phyloP scores from a whole-genome alignment of 2,113 vertebrate genomes.

The Neoarius graeffei region DNA sequence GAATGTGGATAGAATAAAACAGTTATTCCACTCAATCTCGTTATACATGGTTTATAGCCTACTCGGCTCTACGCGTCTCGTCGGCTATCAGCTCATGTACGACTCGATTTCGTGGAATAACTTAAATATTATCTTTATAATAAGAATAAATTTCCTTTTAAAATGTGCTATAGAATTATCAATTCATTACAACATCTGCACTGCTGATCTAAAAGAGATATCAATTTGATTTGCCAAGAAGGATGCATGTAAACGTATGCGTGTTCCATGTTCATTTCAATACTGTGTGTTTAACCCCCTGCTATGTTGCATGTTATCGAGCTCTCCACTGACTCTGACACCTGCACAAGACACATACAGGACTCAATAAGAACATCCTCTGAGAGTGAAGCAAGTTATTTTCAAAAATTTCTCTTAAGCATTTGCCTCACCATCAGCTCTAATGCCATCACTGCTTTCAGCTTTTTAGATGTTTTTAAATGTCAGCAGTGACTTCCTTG shows the following conservation, averaged over 20 bases:
- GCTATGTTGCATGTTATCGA: constrained; percentile 65
- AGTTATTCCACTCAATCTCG: too few relatives aligned
- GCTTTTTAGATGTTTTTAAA: constrained; percentile 33
- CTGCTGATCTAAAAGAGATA: neutral
- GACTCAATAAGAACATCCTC: neutral
- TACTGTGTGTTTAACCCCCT: constrained; percentile 66
- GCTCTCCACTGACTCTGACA: constrained; percentile 13
- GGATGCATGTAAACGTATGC: neutral
- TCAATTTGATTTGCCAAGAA: neutral
- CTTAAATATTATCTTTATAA: constrained; percentile 42
- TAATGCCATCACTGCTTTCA: constrained; percentile 9
- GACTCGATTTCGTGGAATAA: too few relatives aligned
- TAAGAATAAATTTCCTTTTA: neutral
- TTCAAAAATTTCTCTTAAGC: constrained; percentile 14
- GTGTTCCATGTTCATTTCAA: constrained; percentile 66
- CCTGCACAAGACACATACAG: neutral
- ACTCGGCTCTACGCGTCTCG: too few relatives aligned
- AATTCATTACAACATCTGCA: neutral
- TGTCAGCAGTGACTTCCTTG: constrained; percentile 29
- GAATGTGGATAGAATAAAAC: too few relatives aligned
- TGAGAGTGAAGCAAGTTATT: neutral
- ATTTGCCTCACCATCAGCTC: neutral
- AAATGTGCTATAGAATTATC: neutral
- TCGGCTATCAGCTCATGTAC: too few relatives aligned
- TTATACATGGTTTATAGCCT: too few relatives aligned